Conservation (phyloP, 2,113 vertebrate genomes). For the Eleginops maclovinus region DNA sequence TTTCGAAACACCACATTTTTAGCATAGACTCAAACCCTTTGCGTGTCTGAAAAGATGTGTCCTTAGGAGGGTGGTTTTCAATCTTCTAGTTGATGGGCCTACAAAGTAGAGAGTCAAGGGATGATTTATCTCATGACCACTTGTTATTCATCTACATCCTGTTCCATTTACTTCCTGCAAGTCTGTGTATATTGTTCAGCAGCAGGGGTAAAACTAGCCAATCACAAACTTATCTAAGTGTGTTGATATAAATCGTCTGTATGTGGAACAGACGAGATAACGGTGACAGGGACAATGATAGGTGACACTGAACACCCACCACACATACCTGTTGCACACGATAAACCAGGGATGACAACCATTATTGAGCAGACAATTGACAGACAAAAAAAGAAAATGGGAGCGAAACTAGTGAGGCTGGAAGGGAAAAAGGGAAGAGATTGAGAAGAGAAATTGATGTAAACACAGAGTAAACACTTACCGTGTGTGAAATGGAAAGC, state of each 20-base stretch:
- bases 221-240: constrained; percentile 42
- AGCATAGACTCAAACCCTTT: constrained; percentile 14
- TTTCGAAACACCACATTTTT: constrained; percentile 8
- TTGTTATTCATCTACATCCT: constrained; percentile 40
- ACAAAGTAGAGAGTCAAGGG: constrained; percentile 34
- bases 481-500: constrained; percentile 40
- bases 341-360: constrained; percentile 37
- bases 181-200: constrained; percentile 11
- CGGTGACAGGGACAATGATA: constrained; percentile 33
- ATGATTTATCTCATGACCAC: not conserved
- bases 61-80: constrained; percentile 21
- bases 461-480: constrained; percentile 49
- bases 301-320: constrained; percentile 27
- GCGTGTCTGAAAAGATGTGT: not conserved
- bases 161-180: constrained; percentile 3
- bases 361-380: constrained; percentile 40
- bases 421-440: not conserved
- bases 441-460: constrained; percentile 32
- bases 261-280: constrained; percentile 22
- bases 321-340: constrained; percentile 28
- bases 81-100: constrained; percentile 24
- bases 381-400: constrained; percentile 22
- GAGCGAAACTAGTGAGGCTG: not conserved
- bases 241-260: constrained; percentile 32
- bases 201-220: constrained; percentile 12